Conservation (phyloP, 2,888 invertebrate genomes). For the Himalopsyche tibetana region DNA sequence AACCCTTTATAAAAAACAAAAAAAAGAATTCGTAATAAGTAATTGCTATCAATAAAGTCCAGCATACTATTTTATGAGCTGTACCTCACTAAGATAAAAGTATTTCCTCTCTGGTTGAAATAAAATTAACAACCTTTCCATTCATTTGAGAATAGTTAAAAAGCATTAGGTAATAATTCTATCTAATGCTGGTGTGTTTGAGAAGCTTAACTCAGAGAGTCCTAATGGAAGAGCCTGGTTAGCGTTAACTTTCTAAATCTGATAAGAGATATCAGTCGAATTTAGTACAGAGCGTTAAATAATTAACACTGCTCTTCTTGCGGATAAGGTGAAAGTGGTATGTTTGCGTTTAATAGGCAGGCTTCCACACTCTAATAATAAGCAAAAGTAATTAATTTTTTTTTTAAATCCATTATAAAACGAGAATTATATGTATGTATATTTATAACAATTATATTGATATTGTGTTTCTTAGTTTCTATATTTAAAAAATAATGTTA, state of each 20-base stretch:
- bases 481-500: no score
- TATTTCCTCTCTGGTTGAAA: not conserved
- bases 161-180: slow-evolving; percentile 38
- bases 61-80: not conserved
- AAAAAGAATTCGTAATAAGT: no score
- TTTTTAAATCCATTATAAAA: no score
- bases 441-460: no score
- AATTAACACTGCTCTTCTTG: slow-evolving; percentile 38
- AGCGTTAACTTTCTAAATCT: slow-evolving; percentile 45
- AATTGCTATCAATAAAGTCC: no score
- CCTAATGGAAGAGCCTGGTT: slow-evolving; percentile 43
- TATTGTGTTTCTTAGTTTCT: no score
- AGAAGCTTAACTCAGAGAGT: not conserved
- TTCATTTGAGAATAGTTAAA: slow-evolving; percentile 40
- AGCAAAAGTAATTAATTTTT: no score
- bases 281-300: slow-evolving; percentile 31
- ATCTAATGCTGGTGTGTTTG: slow-evolving; percentile 42
- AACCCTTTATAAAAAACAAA: no score
- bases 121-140: slow-evolving; percentile 7
- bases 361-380: no score
- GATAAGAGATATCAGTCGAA: slow-evolving; percentile 46
- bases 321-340: not conserved
- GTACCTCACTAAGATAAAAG: not conserved
- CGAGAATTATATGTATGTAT: no score
- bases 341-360: not conserved